phyloP scores from a whole-genome alignment of 2,888 invertebrate genomes.

The Harpalus rubripes region DNA sequence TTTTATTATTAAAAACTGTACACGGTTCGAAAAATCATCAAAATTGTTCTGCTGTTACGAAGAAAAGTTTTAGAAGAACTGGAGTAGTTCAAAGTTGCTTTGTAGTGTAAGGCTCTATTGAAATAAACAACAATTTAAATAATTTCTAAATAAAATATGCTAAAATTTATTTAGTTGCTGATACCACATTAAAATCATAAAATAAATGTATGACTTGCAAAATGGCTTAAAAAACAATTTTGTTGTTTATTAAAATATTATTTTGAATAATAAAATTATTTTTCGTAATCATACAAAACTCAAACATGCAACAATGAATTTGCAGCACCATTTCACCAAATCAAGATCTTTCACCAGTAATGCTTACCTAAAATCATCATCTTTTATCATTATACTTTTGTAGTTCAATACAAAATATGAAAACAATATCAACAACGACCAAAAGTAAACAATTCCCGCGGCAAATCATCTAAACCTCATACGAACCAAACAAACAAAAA shows the following conservation, averaged over 20 bases:
- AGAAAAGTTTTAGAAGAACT: slow-evolving; percentile 19
- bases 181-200: slow-evolving; percentile 29
- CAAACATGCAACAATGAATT: background rate
- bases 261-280: background rate
- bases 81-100: slow-evolving; percentile 9
- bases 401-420: background rate
- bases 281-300: background rate
- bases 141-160: slow-evolving; percentile 34
- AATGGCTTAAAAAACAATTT: too few relatives aligned
- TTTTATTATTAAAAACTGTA: slow-evolving; percentile 50
- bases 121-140: slow-evolving; percentile 30
- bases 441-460: background rate
- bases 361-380: background rate
- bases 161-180: slow-evolving; percentile 24
- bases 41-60: slow-evolving; percentile 3
- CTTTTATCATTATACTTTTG: background rate
- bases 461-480: background rate
- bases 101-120: background rate
- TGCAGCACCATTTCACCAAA: background rate
- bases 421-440: too few relatives aligned
- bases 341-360: background rate
- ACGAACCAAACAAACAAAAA: background rate
- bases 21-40: slow-evolving; percentile 42
- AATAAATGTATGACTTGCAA: background rate
- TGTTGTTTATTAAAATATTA: too few relatives aligned